Percentiles rank a stretch among this genome's conserved stretches.
phyloP scores from a whole-genome alignment of 2,797 vertebrate species.

The Pseudomugil gertrudae region DNA sequence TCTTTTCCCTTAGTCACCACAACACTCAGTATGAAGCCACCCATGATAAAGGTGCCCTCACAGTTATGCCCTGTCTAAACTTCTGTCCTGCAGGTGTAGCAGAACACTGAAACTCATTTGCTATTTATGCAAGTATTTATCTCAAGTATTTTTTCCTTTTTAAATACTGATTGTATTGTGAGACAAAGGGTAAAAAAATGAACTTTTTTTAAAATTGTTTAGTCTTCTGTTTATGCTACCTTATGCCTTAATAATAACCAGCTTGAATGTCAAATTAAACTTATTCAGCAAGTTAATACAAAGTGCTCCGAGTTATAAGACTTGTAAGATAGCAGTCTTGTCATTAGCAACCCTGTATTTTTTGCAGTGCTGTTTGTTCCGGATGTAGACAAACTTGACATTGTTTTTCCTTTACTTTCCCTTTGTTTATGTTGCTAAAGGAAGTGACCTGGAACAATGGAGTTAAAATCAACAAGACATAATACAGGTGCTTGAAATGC shows the following conservation, averaged over 20 bases:
- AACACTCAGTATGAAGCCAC: constrained; percentile 42
- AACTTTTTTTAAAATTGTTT: neutral
- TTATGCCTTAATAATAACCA: neutral
- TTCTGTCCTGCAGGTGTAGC: constrained; percentile 27
- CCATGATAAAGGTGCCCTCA: constrained; percentile 30
- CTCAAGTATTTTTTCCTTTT: neutral
- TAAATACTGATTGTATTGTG: neutral
- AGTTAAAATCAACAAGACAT: constrained; percentile 64
- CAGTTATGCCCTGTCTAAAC: constrained; percentile 1
- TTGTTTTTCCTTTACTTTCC: constrained; percentile 77
- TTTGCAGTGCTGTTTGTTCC: constrained; percentile 61
- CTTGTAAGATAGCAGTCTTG: neutral
- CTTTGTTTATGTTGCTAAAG: constrained; percentile 78
- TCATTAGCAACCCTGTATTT: constrained; percentile 18
- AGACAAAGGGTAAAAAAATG: neutral
- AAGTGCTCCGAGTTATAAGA: neutral
- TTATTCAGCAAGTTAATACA: neutral
- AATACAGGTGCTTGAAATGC: constrained; percentile 53
- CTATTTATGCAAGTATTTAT: neutral
- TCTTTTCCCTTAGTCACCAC: constrained; percentile 41
- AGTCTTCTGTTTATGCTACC: neutral
- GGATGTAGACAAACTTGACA: constrained; percentile 79
- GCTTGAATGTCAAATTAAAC: neutral
- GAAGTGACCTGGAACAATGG: constrained; percentile 83
- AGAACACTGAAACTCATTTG: neutral